A percentile compares a stretch with the other conserved stretches of the same genome.
phyloP scores from a whole-genome alignment of 2,113 vertebrate species.

The Condylura cristata region DNA sequence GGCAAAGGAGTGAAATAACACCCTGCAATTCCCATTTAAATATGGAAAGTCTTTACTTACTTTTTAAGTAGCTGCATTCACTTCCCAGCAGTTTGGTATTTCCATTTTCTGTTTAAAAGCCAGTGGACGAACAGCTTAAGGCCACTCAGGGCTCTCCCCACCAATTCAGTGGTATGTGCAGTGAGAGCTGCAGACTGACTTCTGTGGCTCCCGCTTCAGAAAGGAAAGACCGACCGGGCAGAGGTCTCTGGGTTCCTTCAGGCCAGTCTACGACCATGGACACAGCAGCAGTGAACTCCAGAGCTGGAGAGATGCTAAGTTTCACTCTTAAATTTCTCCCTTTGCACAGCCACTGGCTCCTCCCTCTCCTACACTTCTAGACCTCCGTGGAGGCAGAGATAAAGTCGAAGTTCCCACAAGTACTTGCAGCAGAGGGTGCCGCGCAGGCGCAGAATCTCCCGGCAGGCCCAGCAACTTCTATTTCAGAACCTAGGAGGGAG shows the following conservation, averaged over 20 bases:
- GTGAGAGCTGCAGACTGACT: background rate
- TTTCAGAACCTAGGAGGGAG: fast-evolving
- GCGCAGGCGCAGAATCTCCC: background rate
- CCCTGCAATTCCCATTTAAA: background rate
- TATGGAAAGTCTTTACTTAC: background rate
- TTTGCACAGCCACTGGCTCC: background rate
- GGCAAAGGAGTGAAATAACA: background rate
- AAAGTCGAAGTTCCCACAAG: background rate
- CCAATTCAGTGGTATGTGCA: background rate
- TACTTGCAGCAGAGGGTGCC: background rate
- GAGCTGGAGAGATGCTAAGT: background rate
- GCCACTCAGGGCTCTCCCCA: background rate
- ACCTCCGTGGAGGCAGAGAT: background rate
- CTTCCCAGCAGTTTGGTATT: background rate
- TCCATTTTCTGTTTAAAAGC: background rate
- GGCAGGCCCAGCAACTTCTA: fast-evolving
- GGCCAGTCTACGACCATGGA: too few relatives aligned
- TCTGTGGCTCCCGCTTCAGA: background rate
- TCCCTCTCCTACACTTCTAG: background rate
- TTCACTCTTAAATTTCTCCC: background rate
- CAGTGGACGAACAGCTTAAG: background rate
- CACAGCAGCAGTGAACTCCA: background rate
- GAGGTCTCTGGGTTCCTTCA: background rate
- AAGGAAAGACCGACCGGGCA: background rate
- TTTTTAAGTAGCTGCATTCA: background rate